A percentile compares a stretch with the other conserved stretches of the same genome.
Conservation (phyloP, 2,113 vertebrate species). For the Macrotis lagotis region DNA sequence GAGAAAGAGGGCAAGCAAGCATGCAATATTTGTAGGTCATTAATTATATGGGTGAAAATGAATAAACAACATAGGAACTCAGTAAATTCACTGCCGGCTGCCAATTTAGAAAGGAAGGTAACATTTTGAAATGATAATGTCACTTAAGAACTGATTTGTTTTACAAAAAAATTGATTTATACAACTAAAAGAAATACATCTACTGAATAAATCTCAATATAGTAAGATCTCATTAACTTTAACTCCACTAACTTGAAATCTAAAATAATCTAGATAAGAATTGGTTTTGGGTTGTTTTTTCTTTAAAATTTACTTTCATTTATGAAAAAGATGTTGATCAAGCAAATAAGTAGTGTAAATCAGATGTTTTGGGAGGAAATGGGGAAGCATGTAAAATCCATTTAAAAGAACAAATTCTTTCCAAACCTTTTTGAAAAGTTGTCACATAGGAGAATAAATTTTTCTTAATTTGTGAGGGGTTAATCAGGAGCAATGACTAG, state of each 20-base stretch:
- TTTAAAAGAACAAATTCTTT: background rate
- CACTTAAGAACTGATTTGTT: conserved; percentile 9
- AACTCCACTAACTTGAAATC: conserved; percentile 16
- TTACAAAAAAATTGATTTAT: conserved; percentile 16
- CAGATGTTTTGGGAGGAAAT: background rate
- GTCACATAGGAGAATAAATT: background rate
- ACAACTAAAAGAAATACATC: conserved; percentile 24
- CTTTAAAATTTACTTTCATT: background rate
- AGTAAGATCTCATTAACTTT: conserved; percentile 8
- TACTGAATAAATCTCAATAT: background rate
- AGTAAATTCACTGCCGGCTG: background rate
- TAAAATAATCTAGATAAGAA: conserved; percentile 13
- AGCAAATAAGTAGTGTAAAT: background rate
- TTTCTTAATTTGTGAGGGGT: background rate
- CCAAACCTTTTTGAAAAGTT: background rate
- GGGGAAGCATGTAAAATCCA: background rate
- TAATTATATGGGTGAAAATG: conserved; percentile 13
- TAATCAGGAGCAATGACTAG: background rate
- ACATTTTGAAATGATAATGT: conserved; percentile 14
- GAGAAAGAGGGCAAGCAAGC: no score
- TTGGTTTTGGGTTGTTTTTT: background rate
- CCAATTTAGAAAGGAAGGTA: conserved; percentile 53
- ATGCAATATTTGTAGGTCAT: conserved; percentile 22
- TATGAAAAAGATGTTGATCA: background rate
- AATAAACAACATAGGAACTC: background rate